Evolutionary conservation across 2,888 invertebrate genomes (phyloP).

Genomic region (Diadegma fenestrale): DNA sequence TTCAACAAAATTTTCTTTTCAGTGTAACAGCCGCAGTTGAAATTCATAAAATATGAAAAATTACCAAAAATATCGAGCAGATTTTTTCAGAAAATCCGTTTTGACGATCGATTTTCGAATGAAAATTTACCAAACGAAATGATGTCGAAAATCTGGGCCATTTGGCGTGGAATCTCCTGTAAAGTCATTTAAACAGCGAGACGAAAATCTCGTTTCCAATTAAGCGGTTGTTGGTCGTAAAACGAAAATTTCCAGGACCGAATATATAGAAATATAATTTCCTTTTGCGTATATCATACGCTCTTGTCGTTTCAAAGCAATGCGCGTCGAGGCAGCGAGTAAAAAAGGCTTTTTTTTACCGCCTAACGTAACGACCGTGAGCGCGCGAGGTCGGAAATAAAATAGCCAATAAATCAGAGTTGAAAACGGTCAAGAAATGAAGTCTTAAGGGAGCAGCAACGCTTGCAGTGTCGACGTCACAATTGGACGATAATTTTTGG

Average conservation of each 20-base stretch:
- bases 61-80: too few relatives aligned
- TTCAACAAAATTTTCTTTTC: too few relatives aligned
- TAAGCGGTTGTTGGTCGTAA: conserved; percentile 59
- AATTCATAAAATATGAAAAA: too few relatives aligned
- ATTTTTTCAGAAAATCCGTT: too few relatives aligned
- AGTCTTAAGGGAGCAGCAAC: conserved; percentile 29
- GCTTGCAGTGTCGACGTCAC: conserved; percentile 26
- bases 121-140: too few relatives aligned
- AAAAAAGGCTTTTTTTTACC: conserved; percentile 32
- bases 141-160: too few relatives aligned
- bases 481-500: background rate
- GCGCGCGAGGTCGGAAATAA: conserved; percentile 51
- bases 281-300: conserved; percentile 19
- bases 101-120: too few relatives aligned
- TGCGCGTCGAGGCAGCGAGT: conserved; percentile 11
- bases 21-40: too few relatives aligned
- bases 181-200: background rate
- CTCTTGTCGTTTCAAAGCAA: conserved; percentile 10
- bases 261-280: conserved; percentile 46
- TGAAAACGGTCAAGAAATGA: conserved; percentile 45
- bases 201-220: conserved; percentile 62
- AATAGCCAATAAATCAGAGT: conserved; percentile 59
- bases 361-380: conserved; percentile 42
- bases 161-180: conserved; percentile 22
- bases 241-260: conserved; percentile 44